Conservation (phyloP, 2,797 vertebrate genomes). For the Sebastes minor region DNA sequence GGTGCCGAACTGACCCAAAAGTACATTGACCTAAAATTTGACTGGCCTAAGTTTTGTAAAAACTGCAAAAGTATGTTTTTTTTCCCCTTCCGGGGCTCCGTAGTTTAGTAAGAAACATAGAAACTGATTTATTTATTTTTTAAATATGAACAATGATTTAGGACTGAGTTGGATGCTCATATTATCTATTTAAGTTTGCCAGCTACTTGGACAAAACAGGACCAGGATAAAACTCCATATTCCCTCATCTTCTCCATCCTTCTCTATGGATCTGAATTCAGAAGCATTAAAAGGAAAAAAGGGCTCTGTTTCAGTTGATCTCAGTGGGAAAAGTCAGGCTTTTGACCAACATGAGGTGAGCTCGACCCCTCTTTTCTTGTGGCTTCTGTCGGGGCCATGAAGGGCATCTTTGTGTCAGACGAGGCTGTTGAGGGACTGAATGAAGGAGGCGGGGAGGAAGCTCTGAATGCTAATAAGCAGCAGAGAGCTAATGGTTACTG, state of each 20-base stretch:
- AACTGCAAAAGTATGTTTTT: neutral
- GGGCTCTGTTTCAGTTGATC: neutral
- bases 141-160: neutral
- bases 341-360: neutral
- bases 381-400: constrained; percentile 35
- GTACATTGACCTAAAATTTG: neutral
- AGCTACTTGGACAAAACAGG: neutral
- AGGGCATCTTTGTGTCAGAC: constrained; percentile 54
- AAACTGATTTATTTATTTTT: neutral
- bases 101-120: neutral
- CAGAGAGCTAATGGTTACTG: constrained; percentile 25
- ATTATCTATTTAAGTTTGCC: neutral
- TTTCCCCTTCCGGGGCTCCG: rapidly evolving
- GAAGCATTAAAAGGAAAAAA: neutral
- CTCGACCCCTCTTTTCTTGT: neutral
- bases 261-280: neutral
- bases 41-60: no score
- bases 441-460: constrained; percentile 25
- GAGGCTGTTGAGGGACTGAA: constrained; percentile 12
- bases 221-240: no score
- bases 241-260: neutral
- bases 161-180: neutral
- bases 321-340: neutral
- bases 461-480: constrained; percentile 49
- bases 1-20: neutral